Base-by-base conservation (phyloP, 2,113 vertebrate genomes). In the Diphyllodes magnificus region DNA sequence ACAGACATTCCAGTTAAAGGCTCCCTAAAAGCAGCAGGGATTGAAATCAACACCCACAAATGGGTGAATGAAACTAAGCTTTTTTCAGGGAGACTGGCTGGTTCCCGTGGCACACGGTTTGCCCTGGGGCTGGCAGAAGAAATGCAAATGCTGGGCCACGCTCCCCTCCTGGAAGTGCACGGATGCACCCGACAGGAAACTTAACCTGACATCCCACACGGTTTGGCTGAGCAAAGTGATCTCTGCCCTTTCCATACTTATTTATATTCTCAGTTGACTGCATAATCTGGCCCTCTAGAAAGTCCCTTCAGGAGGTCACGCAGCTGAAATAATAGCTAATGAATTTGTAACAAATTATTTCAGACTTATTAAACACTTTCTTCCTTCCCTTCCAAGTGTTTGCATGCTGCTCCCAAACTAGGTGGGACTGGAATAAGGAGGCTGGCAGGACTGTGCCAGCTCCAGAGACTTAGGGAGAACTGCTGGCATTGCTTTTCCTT, bases 301-400 rank as follows among this genome's bases (percentile, higher is more conserved):
- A 93, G 84, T 76, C 89, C 68, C 87, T 92, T 92, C 91, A 93
- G 93, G 92, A 96, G 97, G 95, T 97, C 96, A 94, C 2, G 3
- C 97, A 97, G 97, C 93, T 97, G 96, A 93, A 97, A 97, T 94
- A 96, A 97, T 96, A 97, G 84, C 91, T 94, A 95, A 96, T 93
- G 89, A 94, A 63, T 96, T 94, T 87, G 80, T 39, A 19, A 76
- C 21, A 82, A 95, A 91, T 86, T 35, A 94, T 93, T 92, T 94
- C 72, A 92, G 94, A 86, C 57, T 89, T 93, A 86, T 78, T 90
- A 91, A 93, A 81, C 23, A 8, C 39, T 84, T 76, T 73, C 37
- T 92, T 72, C 13, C 56, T 70, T 79, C 71, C 60, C 47, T 95
- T 79, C 33, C 57, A 42, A 40, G 25, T 7, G 15, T 37, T 68